Evolutionary conservation across 1,140 invertebrate genomes (phyloP), one percentile per base, ranked within the genome.

Genomic region (Conus betulinus): DNA sequence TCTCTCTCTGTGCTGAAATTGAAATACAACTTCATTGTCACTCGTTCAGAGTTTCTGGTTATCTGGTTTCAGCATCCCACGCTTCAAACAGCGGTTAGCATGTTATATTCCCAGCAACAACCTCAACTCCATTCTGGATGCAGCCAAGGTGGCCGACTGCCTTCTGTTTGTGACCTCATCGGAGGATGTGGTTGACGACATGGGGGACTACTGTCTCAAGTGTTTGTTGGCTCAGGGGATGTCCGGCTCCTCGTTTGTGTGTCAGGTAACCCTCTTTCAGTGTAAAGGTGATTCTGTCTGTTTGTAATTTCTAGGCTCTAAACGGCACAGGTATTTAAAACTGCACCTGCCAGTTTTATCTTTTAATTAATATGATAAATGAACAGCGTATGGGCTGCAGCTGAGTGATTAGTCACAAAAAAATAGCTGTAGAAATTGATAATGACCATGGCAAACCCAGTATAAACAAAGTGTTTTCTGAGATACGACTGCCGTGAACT

Each of bases 41-140:
- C 7, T n/a, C n/a, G 0, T 53, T 83, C 25, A 5, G 13, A 0
- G 25, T 23, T 85, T 78, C 74, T 57, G 51, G 13, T 76, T 85
- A 3, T 63, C 17, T 5, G 20, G 79, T 87, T 83, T 51, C 74
- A 98, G 97, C 91, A 90, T 98, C 90, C 97, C 97, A 52, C 97
- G 97, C 90, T 97, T 98, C 91, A 98, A 98, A 93, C 97, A 98
- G 94, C 96, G 97, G 25, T 98, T 98, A 94, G 97, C 97, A 1
- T 97, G 99, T 91, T 94, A 98, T 63, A 95, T 96, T 20, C 97
- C 98, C 74, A 94, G 96, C 79, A 96, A 96, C 67, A 97, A 98
- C 95, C 95, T 98, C 67, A 96, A 97, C 93, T 96, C 96, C 82
- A 95, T 97, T 4, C 94, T 99, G 83, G 98, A 99, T 96, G 96